Percentiles rank a stretch among this genome's conserved stretches.
Evolutionary conservation across 1,140 invertebrate species (phyloP).

Genomic region (Carcinoscorpius rotundicauda): DNA sequence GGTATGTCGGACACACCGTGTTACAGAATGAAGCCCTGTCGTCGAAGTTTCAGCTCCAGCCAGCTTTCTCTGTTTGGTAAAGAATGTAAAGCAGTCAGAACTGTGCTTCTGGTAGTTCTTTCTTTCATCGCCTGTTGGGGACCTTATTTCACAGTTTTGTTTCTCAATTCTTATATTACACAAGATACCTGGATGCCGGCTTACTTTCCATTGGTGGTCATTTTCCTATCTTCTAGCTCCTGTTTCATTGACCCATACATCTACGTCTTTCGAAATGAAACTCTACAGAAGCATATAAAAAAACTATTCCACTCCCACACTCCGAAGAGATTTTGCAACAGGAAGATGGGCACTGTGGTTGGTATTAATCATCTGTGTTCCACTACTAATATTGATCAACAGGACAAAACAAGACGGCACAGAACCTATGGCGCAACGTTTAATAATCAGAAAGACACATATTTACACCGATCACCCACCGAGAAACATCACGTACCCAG

Average conservation of each 20-base stretch:
- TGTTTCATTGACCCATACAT: conserved; percentile 18
- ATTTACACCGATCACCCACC: too few relatives aligned
- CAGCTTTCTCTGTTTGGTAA: conserved; percentile 16
- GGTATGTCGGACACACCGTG: neutral
- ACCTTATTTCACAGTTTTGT: conserved; percentile 14
- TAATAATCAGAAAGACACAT: too few relatives aligned
- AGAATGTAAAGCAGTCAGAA: conserved; percentile 21
- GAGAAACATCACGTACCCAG: too few relatives aligned
- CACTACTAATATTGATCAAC: too few relatives aligned
- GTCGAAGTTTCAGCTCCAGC: neutral
- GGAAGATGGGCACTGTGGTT: too few relatives aligned
- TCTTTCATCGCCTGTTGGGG: conserved; percentile 18
- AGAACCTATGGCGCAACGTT: too few relatives aligned
- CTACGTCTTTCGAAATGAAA: conserved; percentile 19
- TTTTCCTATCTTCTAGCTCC: conserved; percentile 13
- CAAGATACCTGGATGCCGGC: conserved; percentile 1
- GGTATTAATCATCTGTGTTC: too few relatives aligned
- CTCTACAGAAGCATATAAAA: neutral
- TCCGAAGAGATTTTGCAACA: too few relatives aligned
- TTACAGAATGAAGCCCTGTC: neutral
- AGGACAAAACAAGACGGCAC: too few relatives aligned
- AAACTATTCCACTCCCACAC: too few relatives aligned
- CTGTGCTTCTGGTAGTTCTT: conserved; percentile 16
- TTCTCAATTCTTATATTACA: conserved; percentile 4
- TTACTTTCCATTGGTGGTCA: conserved; percentile 6